Conservation (phyloP, 2,888 invertebrate genomes). For the Euphydryas editha region DNA sequence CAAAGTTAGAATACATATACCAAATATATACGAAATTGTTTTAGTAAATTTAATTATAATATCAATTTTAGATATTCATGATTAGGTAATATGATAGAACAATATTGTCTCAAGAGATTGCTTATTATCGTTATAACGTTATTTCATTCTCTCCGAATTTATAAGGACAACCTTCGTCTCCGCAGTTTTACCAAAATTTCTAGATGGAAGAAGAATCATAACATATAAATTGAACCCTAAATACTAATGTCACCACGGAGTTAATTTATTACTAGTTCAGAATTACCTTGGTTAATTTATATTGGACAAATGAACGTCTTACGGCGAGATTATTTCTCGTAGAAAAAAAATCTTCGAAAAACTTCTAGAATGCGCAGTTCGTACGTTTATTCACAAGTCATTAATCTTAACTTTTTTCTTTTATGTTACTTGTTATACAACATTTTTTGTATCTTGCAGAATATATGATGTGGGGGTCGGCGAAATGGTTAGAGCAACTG, state of each 20-base stretch:
- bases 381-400: constrained; percentile 42
- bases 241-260: neutral
- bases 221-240: neutral
- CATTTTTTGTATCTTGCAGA: neutral
- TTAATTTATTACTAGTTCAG: constrained; percentile 5
- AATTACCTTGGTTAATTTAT: constrained; percentile 6
- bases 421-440: constrained; percentile 31
- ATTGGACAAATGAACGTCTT: constrained; percentile 6
- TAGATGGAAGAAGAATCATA: neutral
- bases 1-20: no score
- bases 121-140: no score
- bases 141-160: no score
- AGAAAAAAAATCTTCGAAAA: neutral
- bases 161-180: no score
- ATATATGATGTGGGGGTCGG: neutral
- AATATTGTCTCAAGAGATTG: no score
- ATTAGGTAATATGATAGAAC: no score
- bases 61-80: no score
- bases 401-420: constrained; percentile 43
- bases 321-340: constrained; percentile 3
- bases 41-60: no score
- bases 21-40: no score
- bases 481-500: no score
- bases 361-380: constrained; percentile 26
- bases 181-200: no score